A percentile compares a stretch with the other conserved stretches of the same genome.
Evolutionary conservation across 2,888 invertebrate species (phyloP).

Genomic region (Ganaspis brasiliensis): DNA sequence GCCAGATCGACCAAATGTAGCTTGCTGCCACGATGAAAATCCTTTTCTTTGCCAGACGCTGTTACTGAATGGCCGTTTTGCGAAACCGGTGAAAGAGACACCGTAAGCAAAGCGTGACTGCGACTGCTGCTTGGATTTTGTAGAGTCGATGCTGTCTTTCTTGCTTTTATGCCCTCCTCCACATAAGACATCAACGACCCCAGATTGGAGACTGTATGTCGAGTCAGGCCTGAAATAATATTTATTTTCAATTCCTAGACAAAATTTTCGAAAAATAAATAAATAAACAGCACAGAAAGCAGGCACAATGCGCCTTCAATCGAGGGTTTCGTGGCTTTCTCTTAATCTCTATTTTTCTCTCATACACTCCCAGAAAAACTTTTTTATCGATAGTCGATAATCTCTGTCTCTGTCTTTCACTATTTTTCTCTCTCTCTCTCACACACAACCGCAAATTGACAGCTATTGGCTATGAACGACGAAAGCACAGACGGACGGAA

Average conservation of each 20-base stretch:
- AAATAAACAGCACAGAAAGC: too few relatives aligned
- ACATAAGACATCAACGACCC: slow-evolving; percentile 84
- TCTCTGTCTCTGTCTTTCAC: too few relatives aligned
- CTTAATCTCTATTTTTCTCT: too few relatives aligned
- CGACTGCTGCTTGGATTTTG: slow-evolving; percentile 88
- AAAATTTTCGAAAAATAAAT: background rate
- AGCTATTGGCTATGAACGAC: too few relatives aligned
- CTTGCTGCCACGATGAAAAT: slow-evolving; percentile 85
- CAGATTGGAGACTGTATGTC: slow-evolving; percentile 83
- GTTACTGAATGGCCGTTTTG: slow-evolving; percentile 82
- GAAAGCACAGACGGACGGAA: too few relatives aligned
- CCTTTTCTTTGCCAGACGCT: slow-evolving; percentile 52
- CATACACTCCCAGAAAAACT: too few relatives aligned
- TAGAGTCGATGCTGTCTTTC: slow-evolving; percentile 87
- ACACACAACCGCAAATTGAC: too few relatives aligned
- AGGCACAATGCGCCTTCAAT: too few relatives aligned
- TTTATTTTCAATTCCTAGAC: background rate
- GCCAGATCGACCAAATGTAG: slow-evolving; percentile 85
- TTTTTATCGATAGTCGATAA: too few relatives aligned
- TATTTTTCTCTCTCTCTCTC: too few relatives aligned
- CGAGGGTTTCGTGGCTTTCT: too few relatives aligned
- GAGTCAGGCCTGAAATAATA: slow-evolving; percentile 83
- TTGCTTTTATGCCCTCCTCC: slow-evolving; percentile 83
- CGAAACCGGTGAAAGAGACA: slow-evolving; percentile 84
- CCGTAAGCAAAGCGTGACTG: slow-evolving; percentile 88